A percentile compares a stretch with the other conserved stretches of the same genome.
phyloP scores from a whole-genome alignment of 2,797 vertebrate species.

The Bucorvus abyssinicus region DNA sequence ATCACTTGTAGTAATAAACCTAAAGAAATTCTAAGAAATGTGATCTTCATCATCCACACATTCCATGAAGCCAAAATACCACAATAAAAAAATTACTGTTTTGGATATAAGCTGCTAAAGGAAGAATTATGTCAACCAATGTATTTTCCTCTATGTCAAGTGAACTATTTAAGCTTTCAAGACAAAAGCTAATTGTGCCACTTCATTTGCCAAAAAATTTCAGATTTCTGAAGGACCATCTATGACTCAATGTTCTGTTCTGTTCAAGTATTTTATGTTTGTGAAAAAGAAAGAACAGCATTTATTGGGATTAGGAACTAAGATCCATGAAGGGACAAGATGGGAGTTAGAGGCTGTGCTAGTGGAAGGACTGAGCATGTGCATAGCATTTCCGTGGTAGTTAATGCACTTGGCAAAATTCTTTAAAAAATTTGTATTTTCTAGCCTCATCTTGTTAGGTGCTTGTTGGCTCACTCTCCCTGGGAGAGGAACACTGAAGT shows the following conservation, averaged over 20 bases:
- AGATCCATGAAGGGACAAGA: not conserved
- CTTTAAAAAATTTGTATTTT: not conserved
- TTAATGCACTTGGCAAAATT: not conserved
- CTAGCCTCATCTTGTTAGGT: not conserved
- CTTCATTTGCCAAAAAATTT: not conserved
- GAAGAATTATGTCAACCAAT: not conserved
- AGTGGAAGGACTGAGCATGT: not conserved
- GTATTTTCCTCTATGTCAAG: not conserved
- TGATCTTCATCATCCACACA: not conserved
- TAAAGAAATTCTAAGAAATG: not conserved
- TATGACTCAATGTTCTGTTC: not conserved
- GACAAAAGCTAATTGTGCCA: not conserved
- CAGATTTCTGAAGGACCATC: not conserved
- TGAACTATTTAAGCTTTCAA: not conserved
- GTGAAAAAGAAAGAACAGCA: not conserved
- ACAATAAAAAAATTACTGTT: not conserved
- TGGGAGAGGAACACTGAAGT: not conserved
- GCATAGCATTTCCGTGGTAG: too few relatives aligned
- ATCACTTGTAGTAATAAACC: not conserved
- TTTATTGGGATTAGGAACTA: not conserved
- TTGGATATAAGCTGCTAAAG: not conserved
- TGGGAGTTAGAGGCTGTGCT: not conserved
- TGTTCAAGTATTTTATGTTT: not conserved
- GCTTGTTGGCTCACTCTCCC: rapidly evolving
- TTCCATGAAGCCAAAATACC: not conserved